Evolutionary conservation across 2,888 invertebrate species (phyloP), one percentile per base, ranked within the genome.

Genomic region (Ormyrus thymus): DNA sequence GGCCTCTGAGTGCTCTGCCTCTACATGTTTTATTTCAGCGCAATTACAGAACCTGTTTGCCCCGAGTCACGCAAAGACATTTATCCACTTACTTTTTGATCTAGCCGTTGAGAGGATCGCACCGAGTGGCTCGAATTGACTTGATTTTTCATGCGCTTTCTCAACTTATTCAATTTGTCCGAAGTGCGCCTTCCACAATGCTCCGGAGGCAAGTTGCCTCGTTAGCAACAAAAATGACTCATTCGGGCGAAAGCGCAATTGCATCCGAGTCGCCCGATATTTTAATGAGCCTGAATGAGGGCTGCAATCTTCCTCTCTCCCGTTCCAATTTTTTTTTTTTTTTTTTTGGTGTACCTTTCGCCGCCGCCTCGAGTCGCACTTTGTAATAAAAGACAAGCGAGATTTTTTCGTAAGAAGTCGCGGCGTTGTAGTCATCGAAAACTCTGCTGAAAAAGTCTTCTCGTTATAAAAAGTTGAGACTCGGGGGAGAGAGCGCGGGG

Each of bases 381-480:
- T 58, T 9, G 15, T 59, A 48, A 59, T 72, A 61, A 48, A 72
- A 72, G 59, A 77, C 72, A 66, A 73, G 50, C 13, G 56, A 68
- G 68, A 62, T 73, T 56, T 66, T 59, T 64, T 61, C 55, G 56
- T 50, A 56, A 73, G 50, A 13, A 64, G 48, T 29, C 65, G 13
- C n/a, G 5, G 2, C 7, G 3, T 53, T 62, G 50, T 50, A 70
- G 55, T 55, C 45, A 66, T 76, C 29, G 66, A 68, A 61, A 76
- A 64, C 11, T 69, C 53, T 64, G 73, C 65, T 11, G 48, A 66
- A 80, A 80, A 80, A 80, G 70, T 78, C 65, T 74, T 56, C 80
- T 77, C 73, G 69, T 73, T 80, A 80, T 70, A 61, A 75, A 80
- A 80, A 80, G 75, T 80, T 75, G 11, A 43, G 29, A n/a, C 1